phyloP scores from a whole-genome alignment of 1,140 invertebrate genomes.

The Lepidurus couesii region DNA sequence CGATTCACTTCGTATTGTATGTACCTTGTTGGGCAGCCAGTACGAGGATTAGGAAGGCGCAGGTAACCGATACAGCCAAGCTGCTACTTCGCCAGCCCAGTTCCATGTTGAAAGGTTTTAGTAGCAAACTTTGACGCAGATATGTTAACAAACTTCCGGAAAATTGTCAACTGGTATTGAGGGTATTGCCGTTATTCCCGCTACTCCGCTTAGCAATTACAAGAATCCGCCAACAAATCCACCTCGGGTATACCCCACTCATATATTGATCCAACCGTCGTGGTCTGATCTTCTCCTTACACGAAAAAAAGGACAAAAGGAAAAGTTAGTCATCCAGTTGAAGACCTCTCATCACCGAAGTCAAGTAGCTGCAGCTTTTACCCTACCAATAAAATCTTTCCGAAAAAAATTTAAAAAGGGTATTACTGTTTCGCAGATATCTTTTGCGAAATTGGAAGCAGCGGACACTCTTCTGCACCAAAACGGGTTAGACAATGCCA shows the following conservation, averaged over 20 bases:
- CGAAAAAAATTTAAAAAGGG: no score
- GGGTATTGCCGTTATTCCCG: background rate
- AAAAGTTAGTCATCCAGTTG: background rate
- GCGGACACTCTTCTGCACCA: background rate
- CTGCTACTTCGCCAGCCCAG: background rate
- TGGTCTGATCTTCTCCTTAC: background rate
- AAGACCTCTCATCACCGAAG: no score
- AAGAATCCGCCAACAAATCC: conserved; percentile 9
- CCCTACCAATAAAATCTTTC: no score
- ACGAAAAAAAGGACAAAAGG: background rate
- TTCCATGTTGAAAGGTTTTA: background rate
- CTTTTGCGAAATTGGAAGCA: no score
- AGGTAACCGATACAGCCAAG: background rate
- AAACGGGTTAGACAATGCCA: background rate
- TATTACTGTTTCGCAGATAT: no score
- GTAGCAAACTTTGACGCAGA: background rate
- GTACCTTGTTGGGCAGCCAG: background rate
- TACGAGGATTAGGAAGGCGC: background rate
- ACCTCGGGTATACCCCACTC: background rate
- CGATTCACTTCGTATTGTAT: background rate
- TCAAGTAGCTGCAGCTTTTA: no score
- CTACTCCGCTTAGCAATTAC: background rate
- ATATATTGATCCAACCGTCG: background rate
- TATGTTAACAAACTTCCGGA: background rate
- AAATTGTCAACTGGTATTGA: background rate